Percentiles rank a stretch among this genome's conserved stretches.
phyloP scores from a whole-genome alignment of 2,888 invertebrate species.

The Eilema sororculum region DNA sequence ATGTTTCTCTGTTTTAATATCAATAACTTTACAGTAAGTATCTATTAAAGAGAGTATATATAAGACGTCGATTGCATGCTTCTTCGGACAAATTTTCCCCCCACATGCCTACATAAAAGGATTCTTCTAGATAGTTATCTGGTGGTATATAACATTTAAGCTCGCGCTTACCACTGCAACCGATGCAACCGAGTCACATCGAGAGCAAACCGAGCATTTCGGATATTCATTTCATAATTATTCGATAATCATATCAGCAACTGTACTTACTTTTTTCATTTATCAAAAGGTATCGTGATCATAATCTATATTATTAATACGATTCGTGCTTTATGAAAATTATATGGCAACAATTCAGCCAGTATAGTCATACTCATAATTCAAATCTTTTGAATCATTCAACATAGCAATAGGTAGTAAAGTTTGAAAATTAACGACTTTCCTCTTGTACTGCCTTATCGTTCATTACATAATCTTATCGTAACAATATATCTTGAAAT shows the following conservation, averaged over 20 bases:
- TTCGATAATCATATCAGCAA: not conserved
- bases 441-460: not conserved
- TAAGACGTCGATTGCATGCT: too few species aligned
- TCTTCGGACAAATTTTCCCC: too few species aligned
- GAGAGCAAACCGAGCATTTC: too few species aligned
- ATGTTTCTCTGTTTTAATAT: slow-evolving; percentile 59
- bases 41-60: too few species aligned
- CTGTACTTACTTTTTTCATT: not conserved
- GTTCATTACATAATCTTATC: not conserved
- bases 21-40: not conserved
- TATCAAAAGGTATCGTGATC: not conserved
- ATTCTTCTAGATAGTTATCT: too few species aligned
- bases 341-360: not conserved
- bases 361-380: slow-evolving; percentile 35
- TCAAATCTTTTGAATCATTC: slow-evolving; percentile 20
- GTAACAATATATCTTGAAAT: not conserved
- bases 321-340: not conserved
- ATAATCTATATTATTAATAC: not conserved
- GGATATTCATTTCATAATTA: not conserved
- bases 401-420: slow-evolving; percentile 9
- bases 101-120: too few species aligned
- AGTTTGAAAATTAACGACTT: slow-evolving; percentile 12
- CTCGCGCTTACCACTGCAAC: too few species aligned
- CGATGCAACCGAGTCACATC: too few species aligned
- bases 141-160: too few species aligned